phyloP scores from a whole-genome alignment of 2,888 invertebrate genomes.

The Phanerotoma sp. region DNA sequence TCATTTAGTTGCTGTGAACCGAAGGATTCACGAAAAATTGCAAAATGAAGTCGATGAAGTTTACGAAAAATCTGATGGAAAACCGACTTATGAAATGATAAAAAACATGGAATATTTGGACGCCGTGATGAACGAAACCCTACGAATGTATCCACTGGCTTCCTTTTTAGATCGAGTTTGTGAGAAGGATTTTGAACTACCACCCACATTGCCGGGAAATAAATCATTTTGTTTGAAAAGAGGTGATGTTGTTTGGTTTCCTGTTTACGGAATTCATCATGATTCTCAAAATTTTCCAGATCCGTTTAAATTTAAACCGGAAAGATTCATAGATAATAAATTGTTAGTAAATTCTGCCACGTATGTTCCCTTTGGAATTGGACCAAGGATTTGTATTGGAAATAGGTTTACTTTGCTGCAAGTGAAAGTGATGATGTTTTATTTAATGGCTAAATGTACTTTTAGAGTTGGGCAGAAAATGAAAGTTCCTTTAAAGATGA shows the following conservation, averaged over 20 bases:
- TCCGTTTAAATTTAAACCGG: slow-evolving; percentile 58
- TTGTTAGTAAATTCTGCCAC: slow-evolving; percentile 48
- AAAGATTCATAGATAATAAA: slow-evolving; percentile 53
- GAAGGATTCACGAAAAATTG: slow-evolving; percentile 40
- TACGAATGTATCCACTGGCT: slow-evolving; percentile 51
- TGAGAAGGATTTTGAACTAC: slow-evolving; percentile 58
- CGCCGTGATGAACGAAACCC: slow-evolving; percentile 44
- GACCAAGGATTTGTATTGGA: slow-evolving; percentile 51
- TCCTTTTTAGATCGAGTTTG: slow-evolving; percentile 60
- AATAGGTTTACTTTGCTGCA: slow-evolving; percentile 34
- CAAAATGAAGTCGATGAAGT: slow-evolving; percentile 46
- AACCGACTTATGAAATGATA: slow-evolving; percentile 40
- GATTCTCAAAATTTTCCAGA: slow-evolving; percentile 57
- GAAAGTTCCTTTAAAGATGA: slow-evolving; percentile 25
- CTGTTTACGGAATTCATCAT: slow-evolving; percentile 54
- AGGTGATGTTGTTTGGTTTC: slow-evolving; percentile 47
- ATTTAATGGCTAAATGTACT: slow-evolving; percentile 28
- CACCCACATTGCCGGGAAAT: slow-evolving; percentile 42
- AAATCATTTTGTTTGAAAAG: slow-evolving; percentile 43
- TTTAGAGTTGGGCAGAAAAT: slow-evolving; percentile 29
- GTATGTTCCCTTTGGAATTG: slow-evolving; percentile 48
- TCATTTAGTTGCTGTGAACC: slow-evolving; percentile 41
- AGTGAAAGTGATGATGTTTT: slow-evolving; percentile 31
- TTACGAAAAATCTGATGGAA: slow-evolving; percentile 27
- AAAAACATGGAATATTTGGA: slow-evolving; percentile 43